Conservation (phyloP, 2,113 vertebrate species). For the Anser cygnoides region DNA sequence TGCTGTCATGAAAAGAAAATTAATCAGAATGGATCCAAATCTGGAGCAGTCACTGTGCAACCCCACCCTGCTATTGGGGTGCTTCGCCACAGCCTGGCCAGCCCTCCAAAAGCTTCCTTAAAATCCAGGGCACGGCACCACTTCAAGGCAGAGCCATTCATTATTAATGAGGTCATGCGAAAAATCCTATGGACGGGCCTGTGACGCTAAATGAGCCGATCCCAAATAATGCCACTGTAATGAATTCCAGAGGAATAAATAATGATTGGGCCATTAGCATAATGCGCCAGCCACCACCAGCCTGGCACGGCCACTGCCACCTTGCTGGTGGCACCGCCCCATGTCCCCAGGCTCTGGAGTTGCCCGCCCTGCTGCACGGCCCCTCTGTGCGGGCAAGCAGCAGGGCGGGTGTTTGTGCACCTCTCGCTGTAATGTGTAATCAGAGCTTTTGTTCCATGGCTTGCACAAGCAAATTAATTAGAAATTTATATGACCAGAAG, state of each 20-base stretch:
- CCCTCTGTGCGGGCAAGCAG: background rate
- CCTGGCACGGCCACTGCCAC: background rate
- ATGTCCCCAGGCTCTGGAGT: background rate
- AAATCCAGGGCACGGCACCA: accelerated
- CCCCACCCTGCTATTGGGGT: background rate
- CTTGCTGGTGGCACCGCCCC: background rate
- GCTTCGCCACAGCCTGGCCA: background rate
- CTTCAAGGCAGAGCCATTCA: background rate
- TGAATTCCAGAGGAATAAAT: conserved; percentile 57
- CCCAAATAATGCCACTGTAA: conserved; percentile 16
- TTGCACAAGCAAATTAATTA: conserved; percentile 59
- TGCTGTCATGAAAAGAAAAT: background rate
- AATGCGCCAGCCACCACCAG: conserved; percentile 26
- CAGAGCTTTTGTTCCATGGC: conserved; percentile 34
- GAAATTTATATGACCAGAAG: conserved; percentile 39
- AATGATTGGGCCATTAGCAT: conserved; percentile 41
- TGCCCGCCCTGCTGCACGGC: background rate
- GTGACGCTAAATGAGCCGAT: background rate
- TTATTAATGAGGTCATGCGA: conserved; percentile 28
- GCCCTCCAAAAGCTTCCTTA: background rate
- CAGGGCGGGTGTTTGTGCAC: background rate
- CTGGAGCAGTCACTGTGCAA: background rate
- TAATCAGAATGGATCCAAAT: background rate
- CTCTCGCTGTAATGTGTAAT: background rate
- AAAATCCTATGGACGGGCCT: background rate